Evolutionary conservation across 2,113 vertebrate species (phyloP).

Genomic region (Motacilla alba): DNA sequence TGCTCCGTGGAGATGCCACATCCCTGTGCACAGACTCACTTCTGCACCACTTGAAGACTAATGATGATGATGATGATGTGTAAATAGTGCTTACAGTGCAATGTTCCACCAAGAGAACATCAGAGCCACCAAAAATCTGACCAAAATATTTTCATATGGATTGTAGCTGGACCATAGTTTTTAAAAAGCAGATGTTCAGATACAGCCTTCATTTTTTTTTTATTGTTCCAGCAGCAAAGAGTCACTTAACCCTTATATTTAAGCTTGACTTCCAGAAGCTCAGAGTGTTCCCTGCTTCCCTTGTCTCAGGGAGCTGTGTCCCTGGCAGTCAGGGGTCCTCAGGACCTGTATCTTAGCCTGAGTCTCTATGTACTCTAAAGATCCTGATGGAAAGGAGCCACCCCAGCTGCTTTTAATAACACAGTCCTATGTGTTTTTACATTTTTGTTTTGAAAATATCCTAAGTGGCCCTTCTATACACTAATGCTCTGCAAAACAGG

Average conservation of each 20-base stretch:
- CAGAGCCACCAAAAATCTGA: background rate
- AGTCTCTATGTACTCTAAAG: background rate
- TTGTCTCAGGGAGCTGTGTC: background rate
- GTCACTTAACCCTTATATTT: background rate
- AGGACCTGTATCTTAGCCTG: background rate
- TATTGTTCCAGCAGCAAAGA: background rate
- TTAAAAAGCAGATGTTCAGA: background rate
- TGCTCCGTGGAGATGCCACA: background rate
- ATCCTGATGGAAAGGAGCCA: constrained; percentile 32
- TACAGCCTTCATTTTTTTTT: background rate
- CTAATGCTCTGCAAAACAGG: background rate
- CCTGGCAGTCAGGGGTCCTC: background rate
- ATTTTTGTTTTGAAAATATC: constrained; percentile 33
- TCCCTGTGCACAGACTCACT: background rate
- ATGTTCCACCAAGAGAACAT: background rate
- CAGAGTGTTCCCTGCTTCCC: background rate
- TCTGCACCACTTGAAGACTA: background rate
- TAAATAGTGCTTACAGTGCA: background rate
- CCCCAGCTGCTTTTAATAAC: constrained; percentile 44
- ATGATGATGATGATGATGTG: background rate
- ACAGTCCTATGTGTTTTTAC: background rate
- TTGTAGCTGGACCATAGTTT: background rate
- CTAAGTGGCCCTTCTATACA: background rate
- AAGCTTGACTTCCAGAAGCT: background rate
- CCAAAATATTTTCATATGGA: background rate